A percentile compares a stretch with the other conserved stretches of the same genome.
These are phyloP conservation scores for Bellardia bayeri DNA, from an alignment of 2,888 invertebrate species.

Conservation along the genomic window DNA sequence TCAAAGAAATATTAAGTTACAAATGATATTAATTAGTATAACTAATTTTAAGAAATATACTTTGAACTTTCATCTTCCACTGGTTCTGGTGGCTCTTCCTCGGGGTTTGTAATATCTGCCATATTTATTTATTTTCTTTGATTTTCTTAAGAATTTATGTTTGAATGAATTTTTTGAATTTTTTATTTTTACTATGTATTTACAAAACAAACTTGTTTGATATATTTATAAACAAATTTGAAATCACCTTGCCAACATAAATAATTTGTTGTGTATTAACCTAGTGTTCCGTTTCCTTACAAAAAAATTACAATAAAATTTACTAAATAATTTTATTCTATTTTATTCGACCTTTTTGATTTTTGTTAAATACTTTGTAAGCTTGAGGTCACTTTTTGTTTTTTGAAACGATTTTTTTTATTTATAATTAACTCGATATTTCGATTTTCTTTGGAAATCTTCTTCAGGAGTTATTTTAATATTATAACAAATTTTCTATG, in stretches of 20 bases:
- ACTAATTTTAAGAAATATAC: neutral
- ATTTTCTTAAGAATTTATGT: neutral
- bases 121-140: conserved; percentile 44
- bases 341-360: too few species aligned
- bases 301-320: too few species aligned
- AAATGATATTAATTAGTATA: neutral
- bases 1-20: neutral
- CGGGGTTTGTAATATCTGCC: conserved; percentile 42
- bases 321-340: too few species aligned
- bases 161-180: neutral
- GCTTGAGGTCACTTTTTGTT: too few species aligned
- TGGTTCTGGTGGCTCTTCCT: conserved; percentile 41
- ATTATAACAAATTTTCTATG: too few species aligned
- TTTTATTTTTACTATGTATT: conserved; percentile 26
- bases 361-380: too few species aligned
- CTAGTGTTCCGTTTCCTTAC: conserved; percentile 26
- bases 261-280: neutral
- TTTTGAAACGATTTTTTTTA: too few species aligned
- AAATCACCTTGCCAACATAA: conserved; percentile 67
- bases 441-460: too few species aligned
- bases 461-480: too few species aligned
- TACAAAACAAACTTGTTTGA: neutral
- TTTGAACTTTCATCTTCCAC: conserved; percentile 62
- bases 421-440: too few species aligned
- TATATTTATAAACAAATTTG: conserved; percentile 38